Percentiles rank a stretch among this genome's conserved stretches.
These are phyloP conservation scores for Caenorhabditis virilis DNA, from an alignment of 2,888 invertebrate genomes.

Conservation along the genomic window DNA sequence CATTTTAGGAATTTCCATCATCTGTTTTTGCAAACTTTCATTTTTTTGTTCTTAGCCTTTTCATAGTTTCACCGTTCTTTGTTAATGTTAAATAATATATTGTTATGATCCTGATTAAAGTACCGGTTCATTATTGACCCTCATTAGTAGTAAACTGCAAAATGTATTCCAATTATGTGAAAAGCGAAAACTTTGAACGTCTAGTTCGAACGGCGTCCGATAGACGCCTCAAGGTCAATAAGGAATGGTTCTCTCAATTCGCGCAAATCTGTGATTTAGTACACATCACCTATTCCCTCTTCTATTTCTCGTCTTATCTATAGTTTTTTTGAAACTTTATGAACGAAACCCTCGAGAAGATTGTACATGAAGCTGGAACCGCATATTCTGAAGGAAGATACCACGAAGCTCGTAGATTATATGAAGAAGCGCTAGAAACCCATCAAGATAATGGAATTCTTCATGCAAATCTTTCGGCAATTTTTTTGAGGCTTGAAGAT, in stretches of 20 bases:
- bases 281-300: conserved; percentile 1
- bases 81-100: conserved; percentile 2
- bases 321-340: conserved; percentile 3
- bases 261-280: too few relatives aligned
- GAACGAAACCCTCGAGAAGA: conserved; percentile 18
- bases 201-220: too few relatives aligned
- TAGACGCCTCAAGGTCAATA: too few relatives aligned
- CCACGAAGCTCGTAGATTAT: conserved; percentile 23
- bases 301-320: background rate
- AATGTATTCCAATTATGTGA: too few relatives aligned
- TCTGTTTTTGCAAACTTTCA: background rate
- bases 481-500: conserved; percentile 28
- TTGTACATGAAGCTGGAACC: conserved; percentile 33
- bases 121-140: conserved; percentile 1
- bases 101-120: background rate
- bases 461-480: conserved; percentile 44
- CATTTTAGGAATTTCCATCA: conserved; percentile 8
- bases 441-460: conserved; percentile 44
- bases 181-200: too few relatives aligned
- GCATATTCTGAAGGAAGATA: conserved; percentile 46
- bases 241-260: too few relatives aligned
- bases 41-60: background rate
- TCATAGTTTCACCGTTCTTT: background rate
- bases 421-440: conserved; percentile 26
- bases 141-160: too few relatives aligned